Conservation (phyloP, 2,113 vertebrate species). For the Paracyprichromis sp. region DNA sequence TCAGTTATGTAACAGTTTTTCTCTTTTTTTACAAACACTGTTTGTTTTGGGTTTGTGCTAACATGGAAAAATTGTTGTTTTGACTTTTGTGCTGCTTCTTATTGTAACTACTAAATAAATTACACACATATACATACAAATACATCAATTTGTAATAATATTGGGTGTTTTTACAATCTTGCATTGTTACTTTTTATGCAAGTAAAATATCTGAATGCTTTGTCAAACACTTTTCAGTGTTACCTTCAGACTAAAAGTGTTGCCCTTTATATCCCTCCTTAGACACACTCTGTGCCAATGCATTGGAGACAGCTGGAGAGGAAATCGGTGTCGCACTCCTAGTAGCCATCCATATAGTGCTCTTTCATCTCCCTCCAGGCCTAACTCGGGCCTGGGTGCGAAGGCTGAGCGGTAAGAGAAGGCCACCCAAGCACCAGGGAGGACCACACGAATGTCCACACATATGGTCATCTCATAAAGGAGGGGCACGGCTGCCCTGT, state of each 20-base stretch:
- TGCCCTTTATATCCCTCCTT: conserved; percentile 10
- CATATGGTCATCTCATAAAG: conserved; percentile 64
- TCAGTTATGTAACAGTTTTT: not conserved
- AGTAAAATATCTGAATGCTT: not conserved
- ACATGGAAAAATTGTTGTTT: not conserved
- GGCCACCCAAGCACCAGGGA: conserved; percentile 63
- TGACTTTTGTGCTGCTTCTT: not conserved
- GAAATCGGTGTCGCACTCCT: conserved; percentile 60
- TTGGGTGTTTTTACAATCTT: not conserved
- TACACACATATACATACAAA: not conserved
- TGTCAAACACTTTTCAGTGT: not conserved
- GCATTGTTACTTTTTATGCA: not conserved
- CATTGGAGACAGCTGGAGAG: conserved; percentile 1
- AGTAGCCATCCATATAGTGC: conserved; percentile 66
- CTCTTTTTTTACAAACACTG: not conserved
- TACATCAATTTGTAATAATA: not conserved
- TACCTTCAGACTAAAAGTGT: conserved; percentile 66
- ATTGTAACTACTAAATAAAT: not conserved
- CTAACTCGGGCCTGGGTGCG: conserved; percentile 42
- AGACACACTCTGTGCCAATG: conserved; percentile 70
- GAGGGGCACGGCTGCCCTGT: conserved; percentile 8
- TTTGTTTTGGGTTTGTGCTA: not conserved
- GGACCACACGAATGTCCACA: conserved; percentile 55
- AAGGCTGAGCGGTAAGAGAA: conserved; percentile 62
- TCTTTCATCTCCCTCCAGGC: conserved; percentile 59